These are phyloP conservation scores for Steromphala cineraria DNA, from an alignment of 2,888 invertebrate genomes.

Conservation along the genomic window DNA sequence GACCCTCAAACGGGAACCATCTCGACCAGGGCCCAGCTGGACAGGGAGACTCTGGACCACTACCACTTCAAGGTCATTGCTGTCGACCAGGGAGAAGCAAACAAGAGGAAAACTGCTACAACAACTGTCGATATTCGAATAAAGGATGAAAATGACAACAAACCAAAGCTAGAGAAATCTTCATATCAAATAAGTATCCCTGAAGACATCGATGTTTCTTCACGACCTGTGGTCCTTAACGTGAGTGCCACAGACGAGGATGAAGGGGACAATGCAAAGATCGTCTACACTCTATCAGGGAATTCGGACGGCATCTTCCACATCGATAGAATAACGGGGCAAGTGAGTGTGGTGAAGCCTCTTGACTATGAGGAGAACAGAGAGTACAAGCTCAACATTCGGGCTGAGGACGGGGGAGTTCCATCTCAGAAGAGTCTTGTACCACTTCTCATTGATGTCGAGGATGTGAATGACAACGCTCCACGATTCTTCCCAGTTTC, in stretches of 20 bases:
- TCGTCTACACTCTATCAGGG: slow-evolving; percentile 95
- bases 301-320: slow-evolving; percentile 95
- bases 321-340: slow-evolving; percentile 94
- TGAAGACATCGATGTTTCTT: slow-evolving; percentile 91
- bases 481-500: slow-evolving; percentile 87
- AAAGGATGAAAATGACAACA: slow-evolving; percentile 96
- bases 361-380: slow-evolving; percentile 88
- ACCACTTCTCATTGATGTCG: slow-evolving; percentile 91
- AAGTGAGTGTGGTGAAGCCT: slow-evolving; percentile 86
- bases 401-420: slow-evolving; percentile 93
- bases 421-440: slow-evolving; percentile 96
- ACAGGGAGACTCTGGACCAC: slow-evolving; percentile 90
- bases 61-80: slow-evolving; percentile 91
- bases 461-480: slow-evolving; percentile 94
- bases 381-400: slow-evolving; percentile 87
- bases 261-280: slow-evolving; percentile 91
- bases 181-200: slow-evolving; percentile 88
- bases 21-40: slow-evolving; percentile 86
- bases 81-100: slow-evolving; percentile 82
- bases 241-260: slow-evolving; percentile 94
- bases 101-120: slow-evolving; percentile 86
- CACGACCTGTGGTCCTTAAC: slow-evolving; percentile 88
- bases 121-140: slow-evolving; percentile 95
- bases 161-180: slow-evolving; percentile 89
- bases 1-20: slow-evolving; percentile 89